phyloP scores from a whole-genome alignment of 2,888 invertebrate species.

The Terebella lapidaria region DNA sequence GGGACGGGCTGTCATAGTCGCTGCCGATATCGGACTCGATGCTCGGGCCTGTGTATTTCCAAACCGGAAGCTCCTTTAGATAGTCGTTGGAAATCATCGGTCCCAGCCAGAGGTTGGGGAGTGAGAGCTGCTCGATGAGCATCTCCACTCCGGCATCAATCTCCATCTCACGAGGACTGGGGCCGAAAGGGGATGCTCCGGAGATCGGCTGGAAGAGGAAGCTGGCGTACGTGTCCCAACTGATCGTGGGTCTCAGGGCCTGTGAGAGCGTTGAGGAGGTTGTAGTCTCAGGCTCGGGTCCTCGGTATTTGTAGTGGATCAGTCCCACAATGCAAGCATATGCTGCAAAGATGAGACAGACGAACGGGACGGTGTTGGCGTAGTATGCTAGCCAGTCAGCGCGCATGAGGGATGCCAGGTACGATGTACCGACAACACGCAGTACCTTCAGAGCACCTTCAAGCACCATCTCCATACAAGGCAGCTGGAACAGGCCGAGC shows the following conservation, averaged over 20 bases:
- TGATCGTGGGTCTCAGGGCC: slow-evolving; percentile 32
- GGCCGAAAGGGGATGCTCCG: slow-evolving; percentile 23
- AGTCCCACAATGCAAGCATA: slow-evolving; percentile 30
- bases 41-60: slow-evolving; percentile 40
- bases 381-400: slow-evolving; percentile 37
- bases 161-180: slow-evolving; percentile 37
- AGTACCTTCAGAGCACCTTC: slow-evolving; percentile 41
- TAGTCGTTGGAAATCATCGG: slow-evolving; percentile 55
- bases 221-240: slow-evolving; percentile 43
- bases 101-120: slow-evolving; percentile 55
- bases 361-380: slow-evolving; percentile 19
- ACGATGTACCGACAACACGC: slow-evolving; percentile 45
- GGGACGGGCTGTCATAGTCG: slow-evolving; percentile 16
- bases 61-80: slow-evolving; percentile 55
- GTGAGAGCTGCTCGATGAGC: slow-evolving; percentile 53
- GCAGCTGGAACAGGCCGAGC: slow-evolving; percentile 53
- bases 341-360: slow-evolving; percentile 37
- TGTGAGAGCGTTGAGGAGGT: not conserved
- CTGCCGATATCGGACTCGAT: slow-evolving; percentile 22
- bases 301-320: slow-evolving; percentile 15
- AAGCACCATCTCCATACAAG: slow-evolving; percentile 45
- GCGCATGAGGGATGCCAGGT: slow-evolving; percentile 36
- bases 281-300: not conserved
- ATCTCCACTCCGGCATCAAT: slow-evolving; percentile 49
- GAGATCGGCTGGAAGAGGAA: slow-evolving; percentile 45